Evolutionary conservation across 2,888 invertebrate species (phyloP).

Genomic region (Venusia cambrica): DNA sequence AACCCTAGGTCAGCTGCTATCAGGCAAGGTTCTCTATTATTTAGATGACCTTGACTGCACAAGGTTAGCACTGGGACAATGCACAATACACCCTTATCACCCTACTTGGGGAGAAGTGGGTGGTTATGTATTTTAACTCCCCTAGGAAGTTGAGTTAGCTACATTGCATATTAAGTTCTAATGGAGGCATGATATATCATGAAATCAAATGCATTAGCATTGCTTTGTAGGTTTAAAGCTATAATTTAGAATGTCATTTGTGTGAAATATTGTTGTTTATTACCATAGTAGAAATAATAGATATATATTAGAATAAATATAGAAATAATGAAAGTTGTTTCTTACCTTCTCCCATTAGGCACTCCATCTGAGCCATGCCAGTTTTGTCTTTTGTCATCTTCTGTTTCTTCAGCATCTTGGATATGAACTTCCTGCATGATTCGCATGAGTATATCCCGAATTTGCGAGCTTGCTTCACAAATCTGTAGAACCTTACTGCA

Average conservation of each 20-base stretch:
- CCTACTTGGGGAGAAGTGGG: conserved; percentile 11
- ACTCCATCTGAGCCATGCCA: conserved; percentile 81
- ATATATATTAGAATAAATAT: no score
- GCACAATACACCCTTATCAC: conserved; percentile 6
- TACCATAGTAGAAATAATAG: no score
- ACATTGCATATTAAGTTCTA: no score
- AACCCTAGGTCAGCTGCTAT: no score
- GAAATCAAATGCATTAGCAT: no score
- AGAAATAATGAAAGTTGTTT: no score
- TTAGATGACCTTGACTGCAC: conserved; percentile 6
- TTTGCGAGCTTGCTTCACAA: conserved; percentile 89
- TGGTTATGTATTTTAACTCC: no score
- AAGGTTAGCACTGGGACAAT: conserved; percentile 4
- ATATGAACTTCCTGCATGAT: conserved; percentile 92
- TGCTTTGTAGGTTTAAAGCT: no score
- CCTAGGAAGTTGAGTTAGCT: no score
- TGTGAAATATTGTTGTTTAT: no score
- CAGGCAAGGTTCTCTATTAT: conserved; percentile 12
- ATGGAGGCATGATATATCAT: no score
- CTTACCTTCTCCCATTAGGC: conserved; percentile 84
- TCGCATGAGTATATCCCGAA: conserved; percentile 93
- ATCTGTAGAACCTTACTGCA: conserved; percentile 87
- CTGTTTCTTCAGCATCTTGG: conserved; percentile 88
- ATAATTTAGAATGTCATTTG: no score
- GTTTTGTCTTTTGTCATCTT: conserved; percentile 80